phyloP scores from a whole-genome alignment of 2,888 invertebrate species.

The Drosophila pseudotalamancana region DNA sequence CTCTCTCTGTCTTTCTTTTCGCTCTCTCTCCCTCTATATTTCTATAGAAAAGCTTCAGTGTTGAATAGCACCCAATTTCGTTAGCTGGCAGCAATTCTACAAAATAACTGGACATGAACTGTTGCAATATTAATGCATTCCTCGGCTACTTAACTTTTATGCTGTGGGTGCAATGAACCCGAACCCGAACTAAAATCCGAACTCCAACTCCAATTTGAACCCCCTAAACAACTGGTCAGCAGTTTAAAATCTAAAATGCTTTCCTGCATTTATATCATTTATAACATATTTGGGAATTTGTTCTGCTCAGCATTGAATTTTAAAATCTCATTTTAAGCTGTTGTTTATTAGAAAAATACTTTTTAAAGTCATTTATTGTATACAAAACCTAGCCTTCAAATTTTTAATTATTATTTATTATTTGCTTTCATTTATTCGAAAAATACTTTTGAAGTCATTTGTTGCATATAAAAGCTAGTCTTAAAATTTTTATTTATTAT shows the following conservation, averaged over 20 bases:
- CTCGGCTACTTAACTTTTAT: slow-evolving; percentile 60
- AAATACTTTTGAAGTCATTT: too few species aligned
- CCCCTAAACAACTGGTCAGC: background rate
- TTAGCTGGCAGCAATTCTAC: slow-evolving; percentile 42
- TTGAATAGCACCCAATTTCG: slow-evolving; percentile 16
- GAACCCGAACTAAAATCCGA: background rate
- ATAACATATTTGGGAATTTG: background rate
- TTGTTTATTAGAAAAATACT: too few species aligned
- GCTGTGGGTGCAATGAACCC: slow-evolving; percentile 43
- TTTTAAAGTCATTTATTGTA: too few species aligned
- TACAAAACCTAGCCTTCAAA: too few species aligned
- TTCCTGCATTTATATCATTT: background rate
- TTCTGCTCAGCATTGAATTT: background rate
- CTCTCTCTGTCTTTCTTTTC: background rate
- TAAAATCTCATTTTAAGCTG: too few species aligned
- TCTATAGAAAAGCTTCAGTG: background rate
- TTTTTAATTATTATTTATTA: too few species aligned
- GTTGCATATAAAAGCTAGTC: too few species aligned
- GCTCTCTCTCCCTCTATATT: background rate
- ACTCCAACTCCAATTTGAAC: background rate
- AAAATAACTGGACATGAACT: slow-evolving; percentile 56
- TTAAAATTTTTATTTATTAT: too few species aligned
- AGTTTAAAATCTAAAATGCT: slow-evolving; percentile 11
- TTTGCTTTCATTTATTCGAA: too few species aligned
- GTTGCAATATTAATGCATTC: slow-evolving; percentile 72